Evolutionary conservation across 2,888 invertebrate species (phyloP).

Genomic region (Sphaerophoria rueppellii): DNA sequence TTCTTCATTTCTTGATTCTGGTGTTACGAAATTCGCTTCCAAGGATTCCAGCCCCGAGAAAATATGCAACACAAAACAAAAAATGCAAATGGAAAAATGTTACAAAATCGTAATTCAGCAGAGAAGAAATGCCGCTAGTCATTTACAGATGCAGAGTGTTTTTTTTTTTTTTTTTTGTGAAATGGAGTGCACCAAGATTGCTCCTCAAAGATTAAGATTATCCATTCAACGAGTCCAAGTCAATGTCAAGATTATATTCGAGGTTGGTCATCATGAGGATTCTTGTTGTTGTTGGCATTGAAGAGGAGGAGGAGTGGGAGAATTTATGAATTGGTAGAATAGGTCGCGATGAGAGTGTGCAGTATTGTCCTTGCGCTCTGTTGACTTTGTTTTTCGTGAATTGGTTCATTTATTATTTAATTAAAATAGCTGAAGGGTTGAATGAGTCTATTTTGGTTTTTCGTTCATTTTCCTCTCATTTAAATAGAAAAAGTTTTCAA

Average conservation of each 20-base stretch:
- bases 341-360: too few species aligned
- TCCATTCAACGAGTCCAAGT: conserved; percentile 44
- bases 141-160: conserved; percentile 44
- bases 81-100: conserved; percentile 3
- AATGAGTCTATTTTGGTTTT: too few species aligned
- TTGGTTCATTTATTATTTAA: conserved; percentile 28
- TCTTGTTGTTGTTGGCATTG: background rate
- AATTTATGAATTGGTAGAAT: too few species aligned
- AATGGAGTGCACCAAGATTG: conserved; percentile 47
- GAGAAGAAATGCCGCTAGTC: conserved; percentile 28
- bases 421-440: conserved; percentile 2
- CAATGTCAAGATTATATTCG: conserved; percentile 62
- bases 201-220: conserved; percentile 59
- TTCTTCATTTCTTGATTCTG: conserved; percentile 42
- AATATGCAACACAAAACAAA: background rate
- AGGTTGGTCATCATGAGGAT: conserved; percentile 18
- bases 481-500: background rate
- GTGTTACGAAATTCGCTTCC: conserved; percentile 38
- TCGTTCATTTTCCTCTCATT: background rate
- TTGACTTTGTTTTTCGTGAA: conserved; percentile 4
- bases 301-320: background rate
- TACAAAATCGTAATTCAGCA: conserved; percentile 38
- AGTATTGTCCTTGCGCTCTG: conserved; percentile 10
- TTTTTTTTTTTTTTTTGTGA: conserved; percentile 32
- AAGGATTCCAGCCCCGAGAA: conserved; percentile 26